Evolutionary conservation across 2,797 vertebrate species (phyloP).

Genomic region (Chelmon rostratus): DNA sequence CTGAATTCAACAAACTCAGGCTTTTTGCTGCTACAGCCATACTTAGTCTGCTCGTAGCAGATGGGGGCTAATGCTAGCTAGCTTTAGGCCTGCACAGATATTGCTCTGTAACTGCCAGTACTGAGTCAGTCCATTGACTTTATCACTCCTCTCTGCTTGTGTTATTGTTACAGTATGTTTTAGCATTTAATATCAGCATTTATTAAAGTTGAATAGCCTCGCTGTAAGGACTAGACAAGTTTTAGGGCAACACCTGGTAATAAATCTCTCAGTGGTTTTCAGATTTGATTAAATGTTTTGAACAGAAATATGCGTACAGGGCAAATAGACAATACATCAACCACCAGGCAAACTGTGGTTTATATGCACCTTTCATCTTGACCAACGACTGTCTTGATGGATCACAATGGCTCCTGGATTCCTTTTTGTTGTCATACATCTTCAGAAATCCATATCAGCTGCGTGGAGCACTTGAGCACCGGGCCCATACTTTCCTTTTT

Average conservation of each 20-base stretch:
- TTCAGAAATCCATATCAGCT: not conserved
- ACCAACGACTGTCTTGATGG: not conserved
- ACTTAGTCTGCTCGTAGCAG: not conserved
- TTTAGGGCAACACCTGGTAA: not conserved
- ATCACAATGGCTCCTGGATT: not conserved
- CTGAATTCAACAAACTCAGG: not conserved
- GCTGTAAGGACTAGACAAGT: not conserved
- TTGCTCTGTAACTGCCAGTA: not conserved
- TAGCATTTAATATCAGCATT: slow-evolving; percentile 11
- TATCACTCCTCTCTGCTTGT: not conserved
- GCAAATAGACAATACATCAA: slow-evolving; percentile 13
- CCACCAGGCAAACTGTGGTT: not conserved
- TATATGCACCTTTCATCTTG: not conserved
- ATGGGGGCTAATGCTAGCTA: not conserved
- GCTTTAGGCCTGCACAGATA: not conserved
- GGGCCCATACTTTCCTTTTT: not conserved
- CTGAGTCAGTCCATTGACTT: not conserved
- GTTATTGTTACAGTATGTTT: not conserved
- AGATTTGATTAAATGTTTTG: slow-evolving; percentile 4
- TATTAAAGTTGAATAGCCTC: not conserved
- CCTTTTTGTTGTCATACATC: not conserved
- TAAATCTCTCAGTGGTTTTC: not conserved
- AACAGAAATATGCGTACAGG: slow-evolving; percentile 1
- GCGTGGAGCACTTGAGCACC: not conserved
- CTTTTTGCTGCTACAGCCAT: not conserved